Evolutionary conservation across 2,797 vertebrate species (phyloP), one percentile per base, ranked within the genome.

Genomic region (Knipowitschia caucasica): DNA sequence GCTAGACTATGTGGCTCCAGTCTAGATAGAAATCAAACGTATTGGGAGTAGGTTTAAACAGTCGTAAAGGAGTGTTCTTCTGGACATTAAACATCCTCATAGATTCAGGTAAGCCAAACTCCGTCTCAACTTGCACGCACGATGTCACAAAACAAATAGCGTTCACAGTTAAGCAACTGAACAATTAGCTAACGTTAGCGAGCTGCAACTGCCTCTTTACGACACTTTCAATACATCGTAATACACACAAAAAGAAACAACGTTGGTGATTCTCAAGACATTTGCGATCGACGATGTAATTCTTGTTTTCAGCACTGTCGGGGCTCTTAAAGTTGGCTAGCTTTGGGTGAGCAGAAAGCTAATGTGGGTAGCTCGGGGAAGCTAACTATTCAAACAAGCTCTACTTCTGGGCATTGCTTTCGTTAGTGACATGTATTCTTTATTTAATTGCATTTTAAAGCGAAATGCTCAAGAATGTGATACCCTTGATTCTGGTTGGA

Each of bases 251-350:
- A 9, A 8, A 33, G 4, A n/a, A 14, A 9, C 9, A 6, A 7
- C 21, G n/a, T 47, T 7, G n/a, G 46, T 23, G 30, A 3, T 20
- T 6, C 11, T 2, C 14, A 8, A 6, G 2, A 30, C 18, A 11
- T n/a, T 49, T 20, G 29, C 5, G 33, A 33, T 11, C 7, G 1
- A 23, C 25, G 24, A 18, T 17, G 29, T 44, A 58, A 2, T 45
- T 26, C 20, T 59, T 50, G 52, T 20, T 20, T 24, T 56, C 9
- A 75, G 76, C 67, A 75, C 53, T 53, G 50, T 24, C n/a, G 23
- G 64, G 23, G 15, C 27, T 38, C 52, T 62, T 55, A 51, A 82
- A 46, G 72, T 75, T 72, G 68, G 58, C 73, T 50, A 69, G 58
- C 73, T 50, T 9, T 0, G 24, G 24, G 12, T n/a, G 36, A 20